A percentile compares a stretch with the other conserved stretches of the same genome.
Conservation (phyloP, 1,140 invertebrate genomes). For the Dendrolimus kikuchii region DNA sequence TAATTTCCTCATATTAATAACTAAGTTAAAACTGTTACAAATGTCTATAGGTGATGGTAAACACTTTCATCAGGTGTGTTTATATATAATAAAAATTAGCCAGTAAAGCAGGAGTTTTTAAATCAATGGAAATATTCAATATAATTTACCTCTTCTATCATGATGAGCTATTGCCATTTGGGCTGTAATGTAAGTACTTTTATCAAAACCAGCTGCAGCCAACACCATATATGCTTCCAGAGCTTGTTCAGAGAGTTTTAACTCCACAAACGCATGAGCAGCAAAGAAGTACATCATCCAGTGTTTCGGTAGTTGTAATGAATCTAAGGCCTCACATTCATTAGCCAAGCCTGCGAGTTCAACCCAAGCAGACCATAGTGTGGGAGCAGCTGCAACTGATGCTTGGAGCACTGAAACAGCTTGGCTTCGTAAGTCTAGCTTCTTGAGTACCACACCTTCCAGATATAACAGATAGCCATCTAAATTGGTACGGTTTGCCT, state of each 20-base stretch:
- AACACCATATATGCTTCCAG: constrained; percentile 86
- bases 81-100: too few species aligned
- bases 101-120: too few species aligned
- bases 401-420: constrained; percentile 83
- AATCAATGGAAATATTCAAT: not conserved
- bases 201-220: constrained; percentile 85
- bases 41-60: too few species aligned
- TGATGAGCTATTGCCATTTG: constrained; percentile 95
- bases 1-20: too few species aligned
- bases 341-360: constrained; percentile 91
- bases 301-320: constrained; percentile 85
- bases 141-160: constrained; percentile 85
- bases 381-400: constrained; percentile 83
- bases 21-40: too few species aligned
- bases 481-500: constrained; percentile 76
- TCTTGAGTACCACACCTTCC: constrained; percentile 93
- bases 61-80: too few species aligned
- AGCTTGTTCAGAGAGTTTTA: constrained; percentile 93
- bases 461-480: constrained; percentile 94
- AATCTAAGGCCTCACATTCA: constrained; percentile 81
- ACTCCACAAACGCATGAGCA: constrained; percentile 91
- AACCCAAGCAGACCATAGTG: constrained; percentile 95
- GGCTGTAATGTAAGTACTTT: constrained; percentile 91
- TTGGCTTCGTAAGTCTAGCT: constrained; percentile 82
- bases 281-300: constrained; percentile 97